Percentiles rank a stretch among this genome's conserved stretches.
These are phyloP conservation scores for Actenoides lindsayi DNA, from an alignment of 2,113 vertebrate species.

Conservation along the genomic window DNA sequence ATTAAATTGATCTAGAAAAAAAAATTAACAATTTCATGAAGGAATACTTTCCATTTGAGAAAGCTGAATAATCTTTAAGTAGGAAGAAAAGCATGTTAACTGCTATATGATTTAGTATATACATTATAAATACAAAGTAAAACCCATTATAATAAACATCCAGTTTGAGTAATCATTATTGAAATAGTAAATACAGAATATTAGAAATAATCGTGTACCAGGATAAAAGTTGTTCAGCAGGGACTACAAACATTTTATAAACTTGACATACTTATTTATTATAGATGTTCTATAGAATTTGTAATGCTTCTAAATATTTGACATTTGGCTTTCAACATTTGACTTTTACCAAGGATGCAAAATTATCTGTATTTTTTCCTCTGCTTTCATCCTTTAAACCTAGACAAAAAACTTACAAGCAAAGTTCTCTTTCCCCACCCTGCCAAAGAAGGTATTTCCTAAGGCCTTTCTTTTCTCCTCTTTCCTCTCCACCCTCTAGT, in stretches of 20 bases:
- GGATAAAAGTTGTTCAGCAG: background rate
- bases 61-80: background rate
- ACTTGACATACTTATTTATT: background rate
- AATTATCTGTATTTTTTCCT: background rate
- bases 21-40: background rate
- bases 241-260: background rate
- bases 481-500: constrained; percentile 41
- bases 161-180: background rate
- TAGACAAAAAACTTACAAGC: background rate
- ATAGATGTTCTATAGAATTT: background rate
- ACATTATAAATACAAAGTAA: background rate
- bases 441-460: constrained; percentile 23
- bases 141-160: background rate
- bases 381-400: background rate
- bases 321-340: background rate
- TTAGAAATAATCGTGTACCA: background rate
- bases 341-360: background rate
- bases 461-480: constrained; percentile 26
- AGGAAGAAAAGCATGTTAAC: background rate
- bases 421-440: background rate
- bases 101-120: background rate
- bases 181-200: background rate
- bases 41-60: background rate
- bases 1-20: background rate
- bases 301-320: background rate